Base-by-base conservation (phyloP, 2,888 invertebrate genomes). In the Protonemura montana region DNA sequence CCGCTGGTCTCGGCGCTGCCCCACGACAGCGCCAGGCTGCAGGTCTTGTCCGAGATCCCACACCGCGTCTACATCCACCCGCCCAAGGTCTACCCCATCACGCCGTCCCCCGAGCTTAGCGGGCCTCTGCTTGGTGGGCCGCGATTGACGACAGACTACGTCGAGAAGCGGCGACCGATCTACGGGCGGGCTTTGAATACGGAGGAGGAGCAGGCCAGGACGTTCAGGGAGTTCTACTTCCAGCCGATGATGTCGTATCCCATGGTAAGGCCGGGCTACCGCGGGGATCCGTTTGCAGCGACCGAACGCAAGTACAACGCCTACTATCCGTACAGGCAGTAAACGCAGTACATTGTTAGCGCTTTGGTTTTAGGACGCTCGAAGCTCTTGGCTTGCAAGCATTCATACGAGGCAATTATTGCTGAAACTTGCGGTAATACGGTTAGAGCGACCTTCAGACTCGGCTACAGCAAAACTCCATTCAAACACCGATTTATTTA, bases 121-220 rank as follows among this genome's bases (percentile, higher is more conserved):
- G 86, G 86, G 21, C 86, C 86, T n/a, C 78, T 86, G 26, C 86
- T 86, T 5, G 86, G 86, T 0, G 86, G 86, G n/a, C 86, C 86
- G 25, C 26, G 29, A 2, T 59, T 21, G 59, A 13, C 35, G 59
- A 59, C 16, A 10, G 59, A 2, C 59, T 10, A 59, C 5, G 82
- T 26, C 6, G 29, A 41, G 30, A 30, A n/a, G 7, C 41, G 82
- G n/a, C 29, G 82, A 25, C 82, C 82, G 82, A 13, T 6, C 13
- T 82, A 13, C n/a, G 41, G 41, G n/a, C 30, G 82, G 2, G 25
- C 82, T 41, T 2, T 83, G 41, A 3, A 21, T 10, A 59, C 21
- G 59, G 16, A 59, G 59, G 59, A 59, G 59, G 59, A 59, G 59
- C 16, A 21, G 59, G 59, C 59, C 59, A 10, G 59, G 16, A 10